phyloP scores from a whole-genome alignment of 2,797 vertebrate genomes.

The Carapus acus region DNA sequence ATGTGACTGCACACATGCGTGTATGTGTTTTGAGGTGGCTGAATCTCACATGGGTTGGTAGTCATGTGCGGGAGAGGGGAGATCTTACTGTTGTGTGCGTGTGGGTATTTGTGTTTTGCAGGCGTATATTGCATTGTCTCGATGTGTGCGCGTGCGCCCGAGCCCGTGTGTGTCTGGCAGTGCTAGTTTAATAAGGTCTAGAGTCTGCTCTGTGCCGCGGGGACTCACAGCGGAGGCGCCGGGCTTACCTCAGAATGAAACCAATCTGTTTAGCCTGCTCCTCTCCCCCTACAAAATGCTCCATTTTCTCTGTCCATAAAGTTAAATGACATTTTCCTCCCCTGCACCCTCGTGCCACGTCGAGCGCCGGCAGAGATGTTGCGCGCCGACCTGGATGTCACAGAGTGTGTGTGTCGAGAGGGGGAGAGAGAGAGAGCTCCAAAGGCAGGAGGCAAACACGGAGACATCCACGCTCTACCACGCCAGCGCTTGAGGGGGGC shows the following conservation, averaged over 20 bases:
- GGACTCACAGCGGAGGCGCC: slow-evolving; percentile 63
- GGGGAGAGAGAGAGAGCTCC: slow-evolving; percentile 54
- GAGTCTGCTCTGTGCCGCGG: slow-evolving; percentile 70
- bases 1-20: slow-evolving; percentile 17
- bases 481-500: slow-evolving; percentile 41
- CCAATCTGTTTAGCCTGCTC: slow-evolving; percentile 76
- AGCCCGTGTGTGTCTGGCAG: slow-evolving; percentile 59
- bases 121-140: slow-evolving; percentile 58
- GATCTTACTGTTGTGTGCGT: slow-evolving; percentile 6
- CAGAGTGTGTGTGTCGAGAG: slow-evolving; percentile 50
- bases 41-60: slow-evolving; percentile 10
- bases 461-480: slow-evolving; percentile 51
- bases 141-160: slow-evolving; percentile 29
- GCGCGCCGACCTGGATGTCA: slow-evolving; percentile 54
- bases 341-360: slow-evolving; percentile 54
- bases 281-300: slow-evolving; percentile 66
- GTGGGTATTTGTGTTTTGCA: slow-evolving; percentile 55
- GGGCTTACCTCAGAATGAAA: slow-evolving; percentile 76
- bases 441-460: slow-evolving; percentile 59
- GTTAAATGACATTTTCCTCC: slow-evolving; percentile 72
- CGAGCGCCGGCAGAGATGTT: slow-evolving; percentile 62
- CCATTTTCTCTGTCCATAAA: slow-evolving; percentile 69
- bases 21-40: slow-evolving; percentile 12
- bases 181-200: slow-evolving; percentile 73
- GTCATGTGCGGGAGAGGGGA: slow-evolving; percentile 5